Evolutionary conservation across 1,140 invertebrate species (phyloP).

Genomic region (Drosophila yakuba): DNA sequence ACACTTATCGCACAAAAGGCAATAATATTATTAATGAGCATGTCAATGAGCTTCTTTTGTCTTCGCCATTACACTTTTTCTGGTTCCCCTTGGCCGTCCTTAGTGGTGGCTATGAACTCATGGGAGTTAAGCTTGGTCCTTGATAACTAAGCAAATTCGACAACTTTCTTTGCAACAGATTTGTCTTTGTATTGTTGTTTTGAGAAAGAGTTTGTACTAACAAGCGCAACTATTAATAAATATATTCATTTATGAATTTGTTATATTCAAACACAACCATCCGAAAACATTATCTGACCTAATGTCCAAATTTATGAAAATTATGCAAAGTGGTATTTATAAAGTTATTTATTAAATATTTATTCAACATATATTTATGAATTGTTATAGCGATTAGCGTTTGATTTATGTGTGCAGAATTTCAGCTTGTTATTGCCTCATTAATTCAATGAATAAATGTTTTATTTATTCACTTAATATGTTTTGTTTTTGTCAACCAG

Average conservation of each 20-base stretch:
- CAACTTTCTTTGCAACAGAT: not conserved
- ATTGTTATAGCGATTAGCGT: conserved; percentile 6
- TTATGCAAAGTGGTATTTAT: conserved; percentile 18
- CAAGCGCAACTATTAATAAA: too few species aligned
- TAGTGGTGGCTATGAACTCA: conserved; percentile 25
- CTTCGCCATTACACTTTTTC: conserved; percentile 41
- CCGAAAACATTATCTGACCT: too few species aligned
- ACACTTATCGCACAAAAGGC: conserved; percentile 83
- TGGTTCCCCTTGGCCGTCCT: conserved; percentile 36
- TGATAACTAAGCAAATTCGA: conserved; percentile 18
- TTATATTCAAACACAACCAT: too few species aligned
- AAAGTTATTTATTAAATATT: too few species aligned
- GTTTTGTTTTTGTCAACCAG: not conserved
- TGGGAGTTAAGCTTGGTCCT: conserved; percentile 21
- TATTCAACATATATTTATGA: too few species aligned
- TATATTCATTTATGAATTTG: not conserved
- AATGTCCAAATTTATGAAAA: conserved; percentile 1
- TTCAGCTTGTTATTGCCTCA: not conserved
- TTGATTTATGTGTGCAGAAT: conserved; percentile 5
- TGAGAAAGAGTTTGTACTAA: too few species aligned
- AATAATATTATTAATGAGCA: conserved; percentile 84
- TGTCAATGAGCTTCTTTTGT: conserved; percentile 79
- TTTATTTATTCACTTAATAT: not conserved
- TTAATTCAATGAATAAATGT: not conserved
- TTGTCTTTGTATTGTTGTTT: not conserved